Conservation (phyloP, 2,888 invertebrate species). For the Hofmannophila pseudospretella region DNA sequence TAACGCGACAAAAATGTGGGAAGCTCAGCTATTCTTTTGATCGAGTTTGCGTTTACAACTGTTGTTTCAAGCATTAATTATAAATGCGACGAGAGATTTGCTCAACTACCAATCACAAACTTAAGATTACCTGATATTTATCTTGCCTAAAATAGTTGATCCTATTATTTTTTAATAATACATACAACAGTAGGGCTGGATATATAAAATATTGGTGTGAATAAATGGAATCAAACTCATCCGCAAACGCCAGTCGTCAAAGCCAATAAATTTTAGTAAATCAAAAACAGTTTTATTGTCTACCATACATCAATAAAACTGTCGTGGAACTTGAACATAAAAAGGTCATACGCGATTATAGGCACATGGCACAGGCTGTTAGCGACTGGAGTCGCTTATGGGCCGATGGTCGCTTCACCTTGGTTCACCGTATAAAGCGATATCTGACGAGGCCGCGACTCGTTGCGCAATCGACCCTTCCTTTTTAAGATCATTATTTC, state of each 20-base stretch:
- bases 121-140: no score
- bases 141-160: no score
- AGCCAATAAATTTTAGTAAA: not conserved
- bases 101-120: not conserved
- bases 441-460: constrained; percentile 61
- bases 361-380: constrained; percentile 7
- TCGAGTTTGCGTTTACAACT: constrained; percentile 4
- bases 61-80: not conserved
- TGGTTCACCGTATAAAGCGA: constrained; percentile 60
- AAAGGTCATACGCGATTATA: constrained; percentile 8
- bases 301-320: not conserved
- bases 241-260: no score
- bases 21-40: constrained; percentile 7
- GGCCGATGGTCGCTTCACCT: constrained; percentile 60
- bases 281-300: not conserved
- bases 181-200: no score
- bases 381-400: constrained; percentile 43
- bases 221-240: no score
- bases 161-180: no score
- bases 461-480: constrained; percentile 52
- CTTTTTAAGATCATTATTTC: constrained; percentile 43
- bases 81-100: constrained; percentile 7
- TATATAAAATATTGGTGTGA: no score
- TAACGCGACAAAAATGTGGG: constrained; percentile 10
- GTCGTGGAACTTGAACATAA: not conserved